phyloP scores from a whole-genome alignment of 2,797 vertebrate species.

The Myripristis murdjan region DNA sequence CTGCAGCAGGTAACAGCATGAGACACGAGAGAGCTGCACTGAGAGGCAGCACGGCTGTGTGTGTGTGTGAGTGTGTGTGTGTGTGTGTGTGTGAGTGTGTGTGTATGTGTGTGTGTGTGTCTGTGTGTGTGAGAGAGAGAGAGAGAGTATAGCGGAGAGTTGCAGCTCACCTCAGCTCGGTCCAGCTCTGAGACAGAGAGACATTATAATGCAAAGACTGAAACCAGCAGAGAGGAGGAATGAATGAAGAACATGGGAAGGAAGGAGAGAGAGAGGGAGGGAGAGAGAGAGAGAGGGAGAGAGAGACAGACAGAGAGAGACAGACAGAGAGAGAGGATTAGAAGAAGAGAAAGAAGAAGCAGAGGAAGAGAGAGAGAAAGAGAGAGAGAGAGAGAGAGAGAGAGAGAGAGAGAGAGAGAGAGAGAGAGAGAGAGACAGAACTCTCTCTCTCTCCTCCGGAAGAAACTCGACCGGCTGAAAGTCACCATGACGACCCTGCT shows the following conservation, averaged over 20 bases:
- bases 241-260: background rate
- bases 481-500: constrained; percentile 47
- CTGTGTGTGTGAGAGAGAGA: constrained; percentile 36
- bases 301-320: background rate
- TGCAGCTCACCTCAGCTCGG: constrained; percentile 73
- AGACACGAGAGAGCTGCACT: too few species aligned
- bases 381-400: too few species aligned
- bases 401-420: background rate
- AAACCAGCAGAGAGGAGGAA: constrained; percentile 29
- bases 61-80: constrained; percentile 8
- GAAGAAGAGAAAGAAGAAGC: background rate
- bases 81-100: constrained; percentile 4
- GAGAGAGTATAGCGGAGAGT: constrained; percentile 25
- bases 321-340: background rate
- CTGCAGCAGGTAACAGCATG: too few species aligned
- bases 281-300: too few species aligned
- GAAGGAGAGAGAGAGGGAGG: accelerated
- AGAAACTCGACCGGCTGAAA: constrained; percentile 51
- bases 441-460: constrained; percentile 23
- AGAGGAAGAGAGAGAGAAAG: too few species aligned
- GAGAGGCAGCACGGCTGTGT: background rate
- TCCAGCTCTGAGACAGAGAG: constrained; percentile 47
- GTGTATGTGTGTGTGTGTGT: background rate
- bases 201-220: constrained; percentile 63
- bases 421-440: constrained; percentile 28